Conservation (phyloP, 1,140 invertebrate genomes). For the Brachionus asplanchnoidis region DNA sequence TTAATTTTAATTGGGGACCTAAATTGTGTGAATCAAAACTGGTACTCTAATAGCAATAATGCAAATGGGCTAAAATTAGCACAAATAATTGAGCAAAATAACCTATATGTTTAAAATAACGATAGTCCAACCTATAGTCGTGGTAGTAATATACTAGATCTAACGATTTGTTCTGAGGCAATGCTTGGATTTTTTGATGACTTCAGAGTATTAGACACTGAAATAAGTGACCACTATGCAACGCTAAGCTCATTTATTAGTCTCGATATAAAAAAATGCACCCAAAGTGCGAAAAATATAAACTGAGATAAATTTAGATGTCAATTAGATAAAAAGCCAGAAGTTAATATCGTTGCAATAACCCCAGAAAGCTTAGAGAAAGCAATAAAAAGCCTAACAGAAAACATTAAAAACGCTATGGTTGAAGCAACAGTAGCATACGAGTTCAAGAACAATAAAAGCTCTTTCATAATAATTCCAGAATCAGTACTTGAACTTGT, state of each 20-base stretch:
- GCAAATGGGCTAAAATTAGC: neutral
- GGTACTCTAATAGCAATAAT: conserved; percentile 12
- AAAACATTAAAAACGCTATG: conserved; percentile 10
- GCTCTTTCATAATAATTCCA: neutral
- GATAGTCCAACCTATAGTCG: neutral
- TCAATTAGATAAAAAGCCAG: neutral
- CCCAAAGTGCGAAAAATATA: conserved; percentile 15
- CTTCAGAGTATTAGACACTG: neutral
- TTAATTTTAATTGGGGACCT: neutral
- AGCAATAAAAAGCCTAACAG: neutral
- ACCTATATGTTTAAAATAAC: conserved; percentile 24
- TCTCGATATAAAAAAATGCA: neutral
- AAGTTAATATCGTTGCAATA: neutral
- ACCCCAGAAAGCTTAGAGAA: neutral
- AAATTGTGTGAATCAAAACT: neutral
- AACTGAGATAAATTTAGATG: conserved; percentile 17
- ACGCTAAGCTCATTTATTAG: neutral
- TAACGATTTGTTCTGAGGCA: neutral
- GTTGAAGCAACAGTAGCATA: neutral
- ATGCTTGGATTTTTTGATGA: neutral
- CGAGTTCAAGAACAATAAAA: neutral
- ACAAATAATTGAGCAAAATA: neutral
- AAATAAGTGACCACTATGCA: neutral
- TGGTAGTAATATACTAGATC: neutral
- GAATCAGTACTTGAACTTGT: neutral